Evolutionary conservation across 2,888 invertebrate genomes (phyloP), one percentile per base, ranked within the genome.

Genomic region (Chrysotoxum bicinctum): DNA sequence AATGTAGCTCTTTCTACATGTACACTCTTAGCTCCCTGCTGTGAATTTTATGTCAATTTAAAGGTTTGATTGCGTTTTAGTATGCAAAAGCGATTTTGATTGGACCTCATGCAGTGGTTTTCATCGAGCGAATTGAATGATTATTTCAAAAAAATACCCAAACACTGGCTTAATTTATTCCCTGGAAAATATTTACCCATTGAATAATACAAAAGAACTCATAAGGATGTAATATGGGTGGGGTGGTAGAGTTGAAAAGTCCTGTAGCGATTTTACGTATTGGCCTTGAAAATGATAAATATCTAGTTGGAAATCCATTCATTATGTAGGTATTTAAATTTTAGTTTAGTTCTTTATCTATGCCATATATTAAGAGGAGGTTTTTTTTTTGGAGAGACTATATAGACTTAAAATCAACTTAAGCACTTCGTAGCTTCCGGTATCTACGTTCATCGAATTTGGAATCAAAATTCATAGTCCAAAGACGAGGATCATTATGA

Each of bases 31-130:
- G 35, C 60, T 54, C 16, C 84, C 64, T n/a, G 84, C 76, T 68
- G 80, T 76, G 80, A 56, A 72, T 35, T 80, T 76, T 75, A 76
- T 84, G 40, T 68, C 72, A 84, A 80, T 76, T 84, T 84, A 84
- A 72, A 43, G 60, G 52, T 64, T 66, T 80, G 84, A 69, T 84
- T 80, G 52, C 70, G 58, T 50, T 79, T 81, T 50, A 52, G 45
- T 64, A 69, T 23, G 70, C 50, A 60, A 84, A 79, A 54, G 69
- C 37, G 48, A 70, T 69, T 79, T 52, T 74, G 79, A 84, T 79
- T 79, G 70, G 52, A 30, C 79, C 50, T 10, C 83, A 70, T 64
- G 74, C 12, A 19, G 79, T 14, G 50, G 16, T 54, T 72, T 84
- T 79, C 50, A 79, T 58, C 2, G 5, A 43, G 1, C 69, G 72